Evolutionary conservation across 2,113 vertebrate genomes (phyloP).

Genomic region (Anolis sagrei): DNA sequence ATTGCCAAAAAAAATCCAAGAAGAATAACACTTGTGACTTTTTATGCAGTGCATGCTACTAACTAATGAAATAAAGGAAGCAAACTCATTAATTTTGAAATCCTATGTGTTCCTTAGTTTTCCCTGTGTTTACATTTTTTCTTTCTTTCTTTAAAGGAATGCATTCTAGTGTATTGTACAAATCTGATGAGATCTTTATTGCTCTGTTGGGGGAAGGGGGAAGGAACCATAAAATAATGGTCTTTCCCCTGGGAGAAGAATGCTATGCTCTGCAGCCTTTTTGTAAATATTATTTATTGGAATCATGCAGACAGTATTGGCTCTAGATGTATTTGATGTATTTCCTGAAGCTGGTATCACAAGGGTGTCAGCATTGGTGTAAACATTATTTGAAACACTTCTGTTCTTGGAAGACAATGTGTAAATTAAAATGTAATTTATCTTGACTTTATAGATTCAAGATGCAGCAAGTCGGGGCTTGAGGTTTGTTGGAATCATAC

Average conservation of each 20-base stretch:
- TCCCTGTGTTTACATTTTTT: slow-evolving; percentile 30
- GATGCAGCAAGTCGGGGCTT: slow-evolving; percentile 92
- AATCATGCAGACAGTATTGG: too few species aligned
- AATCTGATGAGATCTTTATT: slow-evolving; percentile 42
- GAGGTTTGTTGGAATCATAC: slow-evolving; percentile 91
- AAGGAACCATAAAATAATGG: slow-evolving; percentile 49
- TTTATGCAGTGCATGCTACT: not conserved
- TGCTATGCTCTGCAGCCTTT: too few species aligned
- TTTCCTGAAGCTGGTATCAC: too few species aligned
- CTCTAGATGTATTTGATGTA: too few species aligned
- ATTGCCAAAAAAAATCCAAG: not conserved
- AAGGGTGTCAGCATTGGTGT: not conserved
- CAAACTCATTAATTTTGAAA: slow-evolving; percentile 8
- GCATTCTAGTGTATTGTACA: slow-evolving; percentile 33
- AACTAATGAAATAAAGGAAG: not conserved
- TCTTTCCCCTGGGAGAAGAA: slow-evolving; percentile 33
- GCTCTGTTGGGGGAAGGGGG: not conserved
- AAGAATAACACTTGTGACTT: not conserved
- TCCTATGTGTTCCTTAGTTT: not conserved
- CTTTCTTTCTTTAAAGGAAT: not conserved
- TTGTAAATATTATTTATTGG: too few species aligned
- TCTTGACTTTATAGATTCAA: slow-evolving; percentile 86
- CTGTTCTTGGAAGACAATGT: slow-evolving; percentile 55
- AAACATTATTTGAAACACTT: slow-evolving; percentile 60
- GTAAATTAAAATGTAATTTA: slow-evolving; percentile 69